Evolutionary conservation across 2,888 invertebrate genomes (phyloP).

Genomic region (Chirona hameri): DNA sequence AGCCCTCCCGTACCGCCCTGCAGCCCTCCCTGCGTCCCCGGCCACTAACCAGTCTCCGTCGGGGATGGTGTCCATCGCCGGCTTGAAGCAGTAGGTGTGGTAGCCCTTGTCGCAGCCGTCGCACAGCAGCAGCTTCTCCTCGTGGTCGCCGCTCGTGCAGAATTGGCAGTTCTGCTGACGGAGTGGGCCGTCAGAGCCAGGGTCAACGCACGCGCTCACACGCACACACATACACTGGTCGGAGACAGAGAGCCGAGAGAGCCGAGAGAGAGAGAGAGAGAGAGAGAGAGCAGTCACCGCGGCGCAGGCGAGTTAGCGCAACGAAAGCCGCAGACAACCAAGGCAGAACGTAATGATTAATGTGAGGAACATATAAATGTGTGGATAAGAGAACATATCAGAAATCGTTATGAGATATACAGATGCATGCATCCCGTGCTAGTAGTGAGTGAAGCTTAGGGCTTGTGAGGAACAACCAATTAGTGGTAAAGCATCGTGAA

Average conservation of each 20-base stretch:
- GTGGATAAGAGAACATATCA: no score
- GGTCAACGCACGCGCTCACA: not conserved
- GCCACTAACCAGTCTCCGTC: conserved; percentile 90
- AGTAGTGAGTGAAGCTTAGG: no score
- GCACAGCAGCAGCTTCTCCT: conserved; percentile 88
- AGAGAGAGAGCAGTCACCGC: not conserved
- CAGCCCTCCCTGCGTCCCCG: not conserved
- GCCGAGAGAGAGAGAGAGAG: no score
- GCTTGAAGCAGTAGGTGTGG: conserved; percentile 98
- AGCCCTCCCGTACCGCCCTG: no score
- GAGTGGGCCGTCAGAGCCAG: conserved; percentile 31
- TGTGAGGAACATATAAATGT: no score
- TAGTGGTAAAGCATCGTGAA: no score
- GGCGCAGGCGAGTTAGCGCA: not conserved
- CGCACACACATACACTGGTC: not conserved
- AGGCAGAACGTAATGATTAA: no score
- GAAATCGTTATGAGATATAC: no score
- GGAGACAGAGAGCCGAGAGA: not conserved
- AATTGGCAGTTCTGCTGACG: conserved; percentile 88
- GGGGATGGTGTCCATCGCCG: conserved; percentile 91
- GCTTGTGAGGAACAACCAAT: no score
- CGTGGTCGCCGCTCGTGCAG: conserved; percentile 92
- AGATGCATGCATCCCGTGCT: no score
- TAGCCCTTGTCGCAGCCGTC: conserved; percentile 98
- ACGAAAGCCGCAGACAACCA: no score